A percentile compares a stretch with the other conserved stretches of the same genome.
Evolutionary conservation across 1,140 invertebrate genomes (phyloP).

Genomic region (Plectrocnemia conspersa): DNA sequence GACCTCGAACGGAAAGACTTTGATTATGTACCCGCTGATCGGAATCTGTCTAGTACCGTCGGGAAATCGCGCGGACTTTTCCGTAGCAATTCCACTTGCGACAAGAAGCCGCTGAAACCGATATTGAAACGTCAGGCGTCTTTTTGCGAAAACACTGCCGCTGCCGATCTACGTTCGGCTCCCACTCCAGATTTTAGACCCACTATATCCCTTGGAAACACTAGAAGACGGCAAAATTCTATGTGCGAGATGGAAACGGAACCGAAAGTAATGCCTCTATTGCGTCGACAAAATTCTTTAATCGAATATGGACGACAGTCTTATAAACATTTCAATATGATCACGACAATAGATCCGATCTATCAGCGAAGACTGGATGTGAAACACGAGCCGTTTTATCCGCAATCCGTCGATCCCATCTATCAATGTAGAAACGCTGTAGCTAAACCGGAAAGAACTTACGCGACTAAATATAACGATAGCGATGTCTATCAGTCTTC

Average conservation of each 20-base stretch:
- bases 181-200: too few relatives aligned
- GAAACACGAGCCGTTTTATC: conserved; percentile 50
- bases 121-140: conserved; percentile 51
- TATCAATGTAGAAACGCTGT: conserved; percentile 49
- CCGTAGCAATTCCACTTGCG: conserved; percentile 50
- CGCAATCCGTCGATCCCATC: conserved; percentile 23
- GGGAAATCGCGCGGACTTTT: conserved; percentile 49
- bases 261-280: conserved; percentile 50
- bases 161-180: background rate
- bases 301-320: conserved; percentile 51
- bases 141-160: conserved; percentile 44
- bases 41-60: conserved; percentile 44
- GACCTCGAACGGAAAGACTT: conserved; percentile 46
- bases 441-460: conserved; percentile 49
- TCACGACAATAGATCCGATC: conserved; percentile 52
- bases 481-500: conserved; percentile 46
- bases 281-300: conserved; percentile 51
- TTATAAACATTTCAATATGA: conserved; percentile 49
- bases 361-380: conserved; percentile 51
- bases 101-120: conserved; percentile 46
- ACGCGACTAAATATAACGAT: conserved; percentile 43
- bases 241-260: conserved; percentile 52
- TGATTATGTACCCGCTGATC: conserved; percentile 43
- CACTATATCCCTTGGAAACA: conserved; percentile 2
- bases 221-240: conserved; percentile 48